Evolutionary conservation across 2,888 invertebrate genomes (phyloP).

Genomic region (Zaprionus obscuricornis): DNA sequence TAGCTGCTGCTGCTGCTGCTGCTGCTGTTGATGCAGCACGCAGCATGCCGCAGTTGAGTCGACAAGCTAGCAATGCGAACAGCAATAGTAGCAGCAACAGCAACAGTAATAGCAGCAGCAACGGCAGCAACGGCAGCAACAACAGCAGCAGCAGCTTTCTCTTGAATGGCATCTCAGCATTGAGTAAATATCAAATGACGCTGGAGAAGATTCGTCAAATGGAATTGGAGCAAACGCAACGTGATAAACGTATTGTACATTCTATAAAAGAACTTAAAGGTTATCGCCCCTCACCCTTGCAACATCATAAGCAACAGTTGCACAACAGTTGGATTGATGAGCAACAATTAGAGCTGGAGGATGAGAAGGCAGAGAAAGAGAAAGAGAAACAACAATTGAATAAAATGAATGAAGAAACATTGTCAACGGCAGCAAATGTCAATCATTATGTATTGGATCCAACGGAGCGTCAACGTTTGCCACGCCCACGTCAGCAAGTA

Average conservation of each 20-base stretch:
- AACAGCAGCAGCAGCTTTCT: slow-evolving; percentile 64
- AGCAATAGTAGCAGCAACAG: no score
- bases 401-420: neutral
- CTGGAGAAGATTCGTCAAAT: slow-evolving; percentile 84
- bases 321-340: slow-evolving; percentile 85
- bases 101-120: no score
- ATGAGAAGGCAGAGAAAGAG: slow-evolving; percentile 25
- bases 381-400: neutral
- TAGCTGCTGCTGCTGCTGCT: slow-evolving; percentile 3
- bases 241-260: slow-evolving; percentile 83
- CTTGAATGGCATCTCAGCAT: slow-evolving; percentile 79
- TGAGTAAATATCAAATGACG: slow-evolving; percentile 87
- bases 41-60: slow-evolving; percentile 25
- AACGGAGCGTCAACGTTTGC: slow-evolving; percentile 67
- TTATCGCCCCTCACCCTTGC: slow-evolving; percentile 86
- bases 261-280: slow-evolving; percentile 87
- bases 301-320: slow-evolving; percentile 84
- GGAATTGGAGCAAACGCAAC: slow-evolving; percentile 81
- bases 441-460: slow-evolving; percentile 81
- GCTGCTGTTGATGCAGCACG: neutral
- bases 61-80: slow-evolving; percentile 55
- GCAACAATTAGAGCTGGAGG: slow-evolving; percentile 41
- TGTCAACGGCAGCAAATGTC: slow-evolving; percentile 9
- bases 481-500: slow-evolving; percentile 80
- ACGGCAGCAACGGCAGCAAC: slow-evolving; percentile 36